Base-by-base conservation (phyloP, 2,113 vertebrate species). In the Trinectes maculatus region DNA sequence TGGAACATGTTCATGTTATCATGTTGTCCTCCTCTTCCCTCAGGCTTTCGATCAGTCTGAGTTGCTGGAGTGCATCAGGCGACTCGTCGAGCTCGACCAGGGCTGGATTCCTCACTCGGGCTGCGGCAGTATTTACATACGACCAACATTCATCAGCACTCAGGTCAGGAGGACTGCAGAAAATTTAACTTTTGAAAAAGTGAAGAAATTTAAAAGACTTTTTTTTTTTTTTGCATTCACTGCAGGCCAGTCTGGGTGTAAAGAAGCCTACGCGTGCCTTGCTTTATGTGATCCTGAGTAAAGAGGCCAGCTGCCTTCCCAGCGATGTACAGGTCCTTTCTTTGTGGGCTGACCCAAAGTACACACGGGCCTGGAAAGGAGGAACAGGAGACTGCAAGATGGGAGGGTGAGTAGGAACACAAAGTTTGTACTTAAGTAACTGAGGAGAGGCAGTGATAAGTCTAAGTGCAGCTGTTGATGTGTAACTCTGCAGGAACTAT, bases 371-470 rank as follows among this genome's bases (percentile, higher is more conserved):
- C 6, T 98, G 95, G 95, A 93, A 90, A 88, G 96, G 96, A 70
- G 96, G 96, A 46, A 96, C 93, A 0, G 96, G 96, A 4, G 95
- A 96, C 90, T 96, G 92, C 91, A 98, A 98, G 81, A 69, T 98
- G 83, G 96, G 96, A 87, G 95, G 93, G 96, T 98, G 83, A 80
- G 94, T 72, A 2, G 12, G 4, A 10, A 8, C 22, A 37, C 2
- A 0, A 0, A 11, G 6, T 37, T 36, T 1, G 1, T 6, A 24
- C 6, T 26, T 21, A 19, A 47, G 6, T 5, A 42, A n/a, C 28
- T 1, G 6, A 53, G 5, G 33, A 13, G 25, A 36, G 49, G 13
- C 15, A 12, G 28, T 19, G 6, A 22, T 18, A 0, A 8, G 15
- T 7, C 1, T 21, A n/a, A n/a, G n/a, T n/a, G 4, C 13, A 68